Evolutionary conservation across 2,113 vertebrate genomes (phyloP).

Genomic region (Nansenia antarctica): DNA sequence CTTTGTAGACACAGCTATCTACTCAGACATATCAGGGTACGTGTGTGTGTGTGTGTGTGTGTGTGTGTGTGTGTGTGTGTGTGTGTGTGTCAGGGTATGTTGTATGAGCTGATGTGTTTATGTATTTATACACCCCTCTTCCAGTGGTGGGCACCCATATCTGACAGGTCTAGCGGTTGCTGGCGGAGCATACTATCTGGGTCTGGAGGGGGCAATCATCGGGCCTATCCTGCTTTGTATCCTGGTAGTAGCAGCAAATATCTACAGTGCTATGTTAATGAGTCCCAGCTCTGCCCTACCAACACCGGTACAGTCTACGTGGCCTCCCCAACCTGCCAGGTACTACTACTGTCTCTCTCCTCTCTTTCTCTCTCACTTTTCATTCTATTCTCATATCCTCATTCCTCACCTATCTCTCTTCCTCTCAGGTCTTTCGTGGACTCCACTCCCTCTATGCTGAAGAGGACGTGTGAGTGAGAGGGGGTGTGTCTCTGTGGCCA

Average conservation of each 20-base stretch:
- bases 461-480: conserved; percentile 55
- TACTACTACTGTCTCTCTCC: too few species aligned
- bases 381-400: neutral
- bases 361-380: neutral
- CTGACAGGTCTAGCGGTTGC: conserved; percentile 95
- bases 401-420: neutral
- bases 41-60: conserved; percentile 16
- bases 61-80: conserved; percentile 1
- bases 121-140: conserved; percentile 19
- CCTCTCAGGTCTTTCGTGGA: conserved; percentile 47
- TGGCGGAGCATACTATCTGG: conserved; percentile 94
- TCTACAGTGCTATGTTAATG: conserved; percentile 97
- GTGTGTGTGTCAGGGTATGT: neutral
- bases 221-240: conserved; percentile 97
- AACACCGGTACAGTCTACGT: conserved; percentile 83
- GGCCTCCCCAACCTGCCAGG: conserved; percentile 81
- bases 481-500: neutral
- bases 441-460: conserved; percentile 48
- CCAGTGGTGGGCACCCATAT: conserved; percentile 95
- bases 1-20: conserved; percentile 98
- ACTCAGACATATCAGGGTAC: conserved; percentile 98
- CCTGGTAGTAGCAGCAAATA: conserved; percentile 96
- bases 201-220: conserved; percentile 96
- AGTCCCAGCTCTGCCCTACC: conserved; percentile 87
- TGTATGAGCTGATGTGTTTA: neutral